phyloP scores from a whole-genome alignment of 2,888 invertebrate species.

The Nysson spinosus region DNA sequence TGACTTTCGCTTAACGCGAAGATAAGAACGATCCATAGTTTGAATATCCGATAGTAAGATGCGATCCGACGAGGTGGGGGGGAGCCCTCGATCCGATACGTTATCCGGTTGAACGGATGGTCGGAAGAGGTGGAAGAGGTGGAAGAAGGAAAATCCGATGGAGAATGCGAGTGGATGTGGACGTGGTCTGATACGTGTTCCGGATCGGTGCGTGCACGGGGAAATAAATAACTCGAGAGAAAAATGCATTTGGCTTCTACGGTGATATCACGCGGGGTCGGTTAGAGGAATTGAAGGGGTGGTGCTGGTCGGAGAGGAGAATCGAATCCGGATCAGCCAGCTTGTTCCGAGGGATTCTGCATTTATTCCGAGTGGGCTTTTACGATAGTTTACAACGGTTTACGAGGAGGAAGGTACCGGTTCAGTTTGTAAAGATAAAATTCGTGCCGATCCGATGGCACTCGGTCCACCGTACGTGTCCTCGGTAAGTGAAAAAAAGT shows the following conservation, averaged over 20 bases:
- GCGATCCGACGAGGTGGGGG: conserved; percentile 32
- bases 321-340: conserved; percentile 5
- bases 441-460: too few species aligned
- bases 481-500: too few species aligned
- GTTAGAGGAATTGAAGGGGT: too few species aligned
- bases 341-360: not conserved
- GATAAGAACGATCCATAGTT: conserved; percentile 47
- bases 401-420: not conserved
- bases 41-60: conserved; percentile 47
- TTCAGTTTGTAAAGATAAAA: not conserved
- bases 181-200: conserved; percentile 14
- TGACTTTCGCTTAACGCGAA: conserved; percentile 50
- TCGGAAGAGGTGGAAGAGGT: too few species aligned
- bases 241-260: conserved; percentile 27
- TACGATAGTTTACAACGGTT: not conserved
- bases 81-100: conserved; percentile 37
- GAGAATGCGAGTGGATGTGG: conserved; percentile 38
- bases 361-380: not conserved
- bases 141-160: conserved; percentile 34
- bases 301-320: conserved; percentile 1
- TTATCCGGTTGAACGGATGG: conserved; percentile 46
- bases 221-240: conserved; percentile 41
- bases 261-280: conserved; percentile 30
- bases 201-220: conserved; percentile 26
- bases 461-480: too few species aligned